These are phyloP conservation scores for Melanargia galathea DNA, from an alignment of 2,888 invertebrate species.

Conservation along the genomic window DNA sequence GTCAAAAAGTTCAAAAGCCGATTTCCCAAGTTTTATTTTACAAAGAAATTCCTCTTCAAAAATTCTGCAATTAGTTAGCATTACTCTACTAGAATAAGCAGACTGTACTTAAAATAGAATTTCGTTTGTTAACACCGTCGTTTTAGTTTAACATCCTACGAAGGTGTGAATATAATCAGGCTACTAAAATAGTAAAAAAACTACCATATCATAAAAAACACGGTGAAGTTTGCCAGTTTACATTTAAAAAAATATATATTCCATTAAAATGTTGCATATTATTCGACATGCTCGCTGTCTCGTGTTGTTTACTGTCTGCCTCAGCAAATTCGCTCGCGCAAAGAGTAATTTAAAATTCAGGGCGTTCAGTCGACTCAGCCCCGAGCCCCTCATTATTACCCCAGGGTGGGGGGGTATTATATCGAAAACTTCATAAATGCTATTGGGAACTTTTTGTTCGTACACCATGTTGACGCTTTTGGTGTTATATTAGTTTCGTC, in stretches of 20 bases:
- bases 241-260: constrained; percentile 23
- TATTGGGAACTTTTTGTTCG: constrained; percentile 23
- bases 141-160: too few species aligned
- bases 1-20: too few species aligned
- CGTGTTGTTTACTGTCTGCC: constrained; percentile 62
- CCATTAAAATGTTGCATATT: constrained; percentile 31
- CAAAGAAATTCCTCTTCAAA: too few species aligned
- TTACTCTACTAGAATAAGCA: too few species aligned
- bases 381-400: constrained; percentile 65
- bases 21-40: too few species aligned
- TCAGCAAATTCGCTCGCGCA: constrained; percentile 67
- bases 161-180: not conserved
- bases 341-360: constrained; percentile 78
- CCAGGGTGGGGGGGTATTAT: constrained; percentile 41
- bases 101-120: too few species aligned
- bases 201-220: not conserved
- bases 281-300: constrained; percentile 36
- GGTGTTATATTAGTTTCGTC: not conserved
- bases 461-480: not conserved
- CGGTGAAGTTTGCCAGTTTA: not conserved
- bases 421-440: constrained; percentile 27
- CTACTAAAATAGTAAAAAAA: not conserved
- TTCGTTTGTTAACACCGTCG: too few species aligned
- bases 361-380: constrained; percentile 59
- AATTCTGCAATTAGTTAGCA: too few species aligned